These are phyloP conservation scores for Drosophila cardini DNA, from an alignment of 1,140 invertebrate genomes.

Conservation along the genomic window DNA sequence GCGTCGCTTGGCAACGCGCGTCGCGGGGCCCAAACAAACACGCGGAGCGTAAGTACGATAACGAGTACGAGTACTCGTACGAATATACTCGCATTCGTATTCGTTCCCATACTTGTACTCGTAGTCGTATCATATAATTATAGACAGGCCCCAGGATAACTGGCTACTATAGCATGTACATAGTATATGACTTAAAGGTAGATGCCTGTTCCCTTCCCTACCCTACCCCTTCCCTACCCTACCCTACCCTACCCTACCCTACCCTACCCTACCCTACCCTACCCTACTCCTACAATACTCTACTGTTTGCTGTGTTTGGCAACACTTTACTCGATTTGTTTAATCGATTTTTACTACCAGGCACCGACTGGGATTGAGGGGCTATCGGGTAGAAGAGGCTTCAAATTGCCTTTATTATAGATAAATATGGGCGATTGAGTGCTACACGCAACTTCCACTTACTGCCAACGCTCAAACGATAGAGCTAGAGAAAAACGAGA, in stretches of 20 bases:
- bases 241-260: not conserved
- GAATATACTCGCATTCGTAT: not conserved
- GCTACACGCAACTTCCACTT: constrained; percentile 71
- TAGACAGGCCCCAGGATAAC: constrained; percentile 28
- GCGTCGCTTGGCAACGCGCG: constrained; percentile 51
- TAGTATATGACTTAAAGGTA: constrained; percentile 22
- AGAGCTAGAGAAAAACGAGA: not conserved
- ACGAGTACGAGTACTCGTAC: not conserved
- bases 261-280: too few relatives aligned
- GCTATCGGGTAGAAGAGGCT: not conserved
- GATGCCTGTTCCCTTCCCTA: not conserved
- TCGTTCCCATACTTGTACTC: not conserved
- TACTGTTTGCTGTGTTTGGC: constrained; percentile 50
- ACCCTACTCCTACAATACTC: not conserved
- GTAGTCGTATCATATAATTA: constrained; percentile 43
- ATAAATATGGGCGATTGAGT: constrained; percentile 78
- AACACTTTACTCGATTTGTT: constrained; percentile 82
- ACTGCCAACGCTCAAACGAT: not conserved
- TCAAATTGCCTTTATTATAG: constrained; percentile 80
- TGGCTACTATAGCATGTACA: constrained; percentile 24
- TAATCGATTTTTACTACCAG: constrained; percentile 78
- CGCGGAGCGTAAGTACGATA: constrained; percentile 25
- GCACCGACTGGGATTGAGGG: constrained; percentile 20
- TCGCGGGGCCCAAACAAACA: constrained; percentile 44
- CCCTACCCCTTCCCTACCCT: too few relatives aligned